These are phyloP conservation scores for Gobius niger DNA, from an alignment of 2,113 vertebrate species.

Conservation along the genomic window DNA sequence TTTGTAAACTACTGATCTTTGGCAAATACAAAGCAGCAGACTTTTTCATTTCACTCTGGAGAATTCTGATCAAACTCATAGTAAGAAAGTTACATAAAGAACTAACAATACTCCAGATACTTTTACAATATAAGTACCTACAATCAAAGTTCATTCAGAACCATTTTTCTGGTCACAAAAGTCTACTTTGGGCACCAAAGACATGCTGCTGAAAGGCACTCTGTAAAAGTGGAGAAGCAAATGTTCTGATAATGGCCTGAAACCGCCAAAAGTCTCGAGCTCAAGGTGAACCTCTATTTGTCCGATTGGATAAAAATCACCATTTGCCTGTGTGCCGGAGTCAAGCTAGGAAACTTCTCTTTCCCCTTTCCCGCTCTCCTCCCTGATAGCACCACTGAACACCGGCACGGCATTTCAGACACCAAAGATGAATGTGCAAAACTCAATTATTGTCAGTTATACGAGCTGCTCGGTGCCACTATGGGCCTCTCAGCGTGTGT, in stretches of 20 bases:
- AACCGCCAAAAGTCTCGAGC: slow-evolving; percentile 18
- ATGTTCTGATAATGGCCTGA: slow-evolving; percentile 4
- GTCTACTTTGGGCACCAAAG: background rate
- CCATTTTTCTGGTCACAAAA: background rate
- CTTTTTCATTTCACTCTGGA: too few species aligned
- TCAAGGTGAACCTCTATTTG: slow-evolving; percentile 5
- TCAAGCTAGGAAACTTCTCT: slow-evolving; percentile 11
- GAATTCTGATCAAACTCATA: background rate
- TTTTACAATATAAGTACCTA: background rate
- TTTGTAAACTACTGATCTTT: too few species aligned
- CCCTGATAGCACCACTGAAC: slow-evolving; percentile 17
- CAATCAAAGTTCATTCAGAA: background rate
- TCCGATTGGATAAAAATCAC: slow-evolving; percentile 13
- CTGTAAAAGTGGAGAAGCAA: background rate
- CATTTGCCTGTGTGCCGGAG: slow-evolving; percentile 26
- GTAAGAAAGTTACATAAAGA: too few species aligned
- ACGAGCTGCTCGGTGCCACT: slow-evolving; percentile 10
- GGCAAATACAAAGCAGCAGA: too few species aligned
- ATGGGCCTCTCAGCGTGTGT: slow-evolving; percentile 21
- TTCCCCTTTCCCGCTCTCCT: slow-evolving; percentile 4
- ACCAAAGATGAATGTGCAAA: slow-evolving; percentile 19
- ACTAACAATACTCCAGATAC: background rate
- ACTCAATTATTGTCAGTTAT: slow-evolving; percentile 23
- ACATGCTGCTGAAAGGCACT: background rate
- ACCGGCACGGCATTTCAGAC: slow-evolving; percentile 11